phyloP scores from a whole-genome alignment of 2,888 invertebrate species.

The Pammene aurita region DNA sequence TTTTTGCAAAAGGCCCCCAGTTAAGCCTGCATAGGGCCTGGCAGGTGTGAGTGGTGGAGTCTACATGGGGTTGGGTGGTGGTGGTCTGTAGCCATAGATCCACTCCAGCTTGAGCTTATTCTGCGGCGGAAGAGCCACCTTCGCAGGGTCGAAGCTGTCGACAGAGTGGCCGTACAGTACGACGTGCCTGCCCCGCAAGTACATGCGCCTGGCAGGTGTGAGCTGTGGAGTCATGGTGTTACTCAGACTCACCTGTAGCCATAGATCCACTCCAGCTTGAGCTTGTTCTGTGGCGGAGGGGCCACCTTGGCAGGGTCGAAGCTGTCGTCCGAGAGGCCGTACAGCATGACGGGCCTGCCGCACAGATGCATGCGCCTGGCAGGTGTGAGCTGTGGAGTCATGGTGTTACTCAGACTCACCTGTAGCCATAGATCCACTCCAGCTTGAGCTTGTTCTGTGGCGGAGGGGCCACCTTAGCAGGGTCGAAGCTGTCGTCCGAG shows the following conservation, averaged over 20 bases:
- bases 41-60: no score
- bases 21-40: no score
- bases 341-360: slow-evolving; percentile 91
- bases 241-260: slow-evolving; percentile 85
- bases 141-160: slow-evolving; percentile 89
- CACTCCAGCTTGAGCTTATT: slow-evolving; percentile 94
- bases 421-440: no score
- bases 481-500: no score
- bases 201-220: slow-evolving; percentile 76
- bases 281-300: slow-evolving; percentile 90
- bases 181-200: slow-evolving; percentile 92
- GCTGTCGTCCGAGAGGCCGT: slow-evolving; percentile 88
- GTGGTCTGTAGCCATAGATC: slow-evolving; percentile 90
- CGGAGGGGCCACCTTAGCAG: no score
- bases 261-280: slow-evolving; percentile 96
- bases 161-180: slow-evolving; percentile 89
- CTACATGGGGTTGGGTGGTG: no score
- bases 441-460: no score
- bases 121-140: slow-evolving; percentile 91
- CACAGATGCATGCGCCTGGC: slow-evolving; percentile 91
- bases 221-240: no score
- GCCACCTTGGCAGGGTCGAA: slow-evolving; percentile 91
- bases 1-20: no score
- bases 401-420: no score
- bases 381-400: slow-evolving; percentile 81